These are phyloP conservation scores for Pelagia noctiluca DNA, from an alignment of 30 jellyfish, hydroid and myxozoan species.

Conservation along the genomic window DNA sequence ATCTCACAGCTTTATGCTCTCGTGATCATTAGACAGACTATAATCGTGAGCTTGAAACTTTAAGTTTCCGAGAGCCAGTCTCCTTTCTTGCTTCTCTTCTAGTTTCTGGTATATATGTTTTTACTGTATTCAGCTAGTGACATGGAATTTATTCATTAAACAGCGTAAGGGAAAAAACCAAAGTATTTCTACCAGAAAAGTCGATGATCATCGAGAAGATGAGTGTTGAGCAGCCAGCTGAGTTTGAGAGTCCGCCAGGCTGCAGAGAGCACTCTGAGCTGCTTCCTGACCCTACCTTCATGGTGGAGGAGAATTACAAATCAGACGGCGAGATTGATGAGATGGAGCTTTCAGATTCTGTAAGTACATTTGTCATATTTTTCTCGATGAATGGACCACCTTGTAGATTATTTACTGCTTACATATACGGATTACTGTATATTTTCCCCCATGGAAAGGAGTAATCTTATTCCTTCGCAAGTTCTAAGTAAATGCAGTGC, in stretches of 20 bases:
- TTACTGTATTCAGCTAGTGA: no score
- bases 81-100: no score
- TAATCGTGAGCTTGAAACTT: no score
- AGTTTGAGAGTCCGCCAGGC: constrained; percentile 22
- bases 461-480: no score
- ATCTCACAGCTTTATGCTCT: no score
- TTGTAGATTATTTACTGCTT: not conserved
- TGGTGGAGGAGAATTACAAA: constrained; percentile 53
- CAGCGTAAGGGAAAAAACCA: constrained; percentile 8
- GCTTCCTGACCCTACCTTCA: constrained; percentile 39
- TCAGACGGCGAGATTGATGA: constrained; percentile 67
- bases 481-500: no score
- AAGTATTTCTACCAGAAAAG: constrained; percentile 26
- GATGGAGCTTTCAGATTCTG: constrained; percentile 38
- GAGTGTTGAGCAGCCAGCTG: not conserved
- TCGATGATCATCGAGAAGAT: constrained; percentile 1
- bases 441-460: no score
- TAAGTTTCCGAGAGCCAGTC: no score
- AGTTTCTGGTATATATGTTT: no score
- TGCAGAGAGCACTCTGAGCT: constrained; percentile 57
- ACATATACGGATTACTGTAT: no score
- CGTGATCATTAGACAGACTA: no score
- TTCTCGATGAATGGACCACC: not conserved
- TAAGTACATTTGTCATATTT: not conserved
- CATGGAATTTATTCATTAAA: no score